Conservation (phyloP, 2,113 vertebrate genomes). For the Elephas maximus region DNA sequence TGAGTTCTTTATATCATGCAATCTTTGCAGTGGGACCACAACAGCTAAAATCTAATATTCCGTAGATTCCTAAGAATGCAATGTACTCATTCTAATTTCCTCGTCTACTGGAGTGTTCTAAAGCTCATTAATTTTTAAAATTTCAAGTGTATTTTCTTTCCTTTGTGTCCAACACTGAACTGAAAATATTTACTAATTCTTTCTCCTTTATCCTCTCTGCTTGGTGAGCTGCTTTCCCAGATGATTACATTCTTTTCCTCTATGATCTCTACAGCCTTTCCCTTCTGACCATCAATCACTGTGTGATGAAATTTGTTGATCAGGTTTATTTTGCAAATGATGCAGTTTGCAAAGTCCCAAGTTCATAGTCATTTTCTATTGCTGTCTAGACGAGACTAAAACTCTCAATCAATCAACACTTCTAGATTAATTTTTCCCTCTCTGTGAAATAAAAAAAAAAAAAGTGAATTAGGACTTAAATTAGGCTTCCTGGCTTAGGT, state of each 20-base stretch:
- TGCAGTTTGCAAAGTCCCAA: constrained; percentile 66
- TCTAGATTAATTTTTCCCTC: constrained; percentile 76
- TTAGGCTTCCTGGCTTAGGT: constrained; percentile 75
- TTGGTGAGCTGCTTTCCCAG: constrained; percentile 24
- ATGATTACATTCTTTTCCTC: constrained; percentile 39
- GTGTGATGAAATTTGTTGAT: constrained; percentile 78
- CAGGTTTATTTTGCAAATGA: constrained; percentile 81
- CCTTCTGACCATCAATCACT: constrained; percentile 73
- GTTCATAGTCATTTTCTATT: constrained; percentile 64
- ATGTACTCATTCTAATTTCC: constrained; percentile 46
- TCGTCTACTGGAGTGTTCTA: constrained; percentile 9
- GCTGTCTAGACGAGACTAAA: constrained; percentile 76
- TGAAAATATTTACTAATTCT: constrained; percentile 75
- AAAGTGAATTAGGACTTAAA: constrained; percentile 82
- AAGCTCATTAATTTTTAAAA: constrained; percentile 62
- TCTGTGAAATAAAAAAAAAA: constrained; percentile 77
- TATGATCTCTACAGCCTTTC: neutral
- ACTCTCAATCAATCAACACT: constrained; percentile 69
- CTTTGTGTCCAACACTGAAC: constrained; percentile 63
- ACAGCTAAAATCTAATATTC: neutral
- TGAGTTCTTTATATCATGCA: neutral
- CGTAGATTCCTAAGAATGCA: constrained; percentile 9
- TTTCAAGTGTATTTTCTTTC: constrained; percentile 54
- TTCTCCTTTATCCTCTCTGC: constrained; percentile 63
- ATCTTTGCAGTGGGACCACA: neutral